These are phyloP conservation scores for Halcyon senegalensis DNA, from an alignment of 2,113 vertebrate species.

Conservation along the genomic window DNA sequence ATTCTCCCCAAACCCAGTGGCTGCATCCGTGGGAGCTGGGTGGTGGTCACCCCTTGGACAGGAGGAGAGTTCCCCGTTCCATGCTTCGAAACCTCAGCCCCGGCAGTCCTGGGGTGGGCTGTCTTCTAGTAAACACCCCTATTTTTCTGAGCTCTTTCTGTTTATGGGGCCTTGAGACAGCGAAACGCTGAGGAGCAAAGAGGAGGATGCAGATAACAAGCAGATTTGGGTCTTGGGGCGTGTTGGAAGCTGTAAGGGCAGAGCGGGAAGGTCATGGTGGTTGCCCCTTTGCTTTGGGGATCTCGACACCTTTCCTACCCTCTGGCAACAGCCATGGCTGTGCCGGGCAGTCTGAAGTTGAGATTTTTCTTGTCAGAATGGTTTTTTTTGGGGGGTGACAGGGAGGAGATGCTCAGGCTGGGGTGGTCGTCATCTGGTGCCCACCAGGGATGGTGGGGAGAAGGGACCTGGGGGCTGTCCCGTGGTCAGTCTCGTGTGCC, in stretches of 20 bases:
- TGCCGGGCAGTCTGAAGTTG: not conserved
- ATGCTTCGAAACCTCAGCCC: not conserved
- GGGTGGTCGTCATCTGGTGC: not conserved
- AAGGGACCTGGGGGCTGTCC: not conserved
- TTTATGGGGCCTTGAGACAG: not conserved
- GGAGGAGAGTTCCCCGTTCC: not conserved
- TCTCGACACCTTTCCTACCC: accelerated
- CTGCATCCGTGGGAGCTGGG: too few relatives aligned
- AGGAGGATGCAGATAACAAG: not conserved
- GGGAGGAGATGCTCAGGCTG: too few relatives aligned
- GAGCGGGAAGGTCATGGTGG: not conserved
- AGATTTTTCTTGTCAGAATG: not conserved
- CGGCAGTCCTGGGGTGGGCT: not conserved
- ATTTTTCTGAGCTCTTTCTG: not conserved
- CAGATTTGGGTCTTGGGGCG: accelerated
- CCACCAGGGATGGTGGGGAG: not conserved
- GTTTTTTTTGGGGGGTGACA: accelerated
- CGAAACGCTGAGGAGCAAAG: not conserved
- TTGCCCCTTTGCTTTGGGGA: not conserved
- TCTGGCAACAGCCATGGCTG: accelerated
- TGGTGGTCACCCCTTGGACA: too few relatives aligned
- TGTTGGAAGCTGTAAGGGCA: not conserved
- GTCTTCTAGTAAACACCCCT: not conserved
- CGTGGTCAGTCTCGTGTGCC: not conserved
- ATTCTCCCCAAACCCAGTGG: too few relatives aligned